Evolutionary conservation across 2,888 invertebrate genomes (phyloP), one percentile per base, ranked within the genome.

Genomic region (Caenorhabditis sp.): DNA sequence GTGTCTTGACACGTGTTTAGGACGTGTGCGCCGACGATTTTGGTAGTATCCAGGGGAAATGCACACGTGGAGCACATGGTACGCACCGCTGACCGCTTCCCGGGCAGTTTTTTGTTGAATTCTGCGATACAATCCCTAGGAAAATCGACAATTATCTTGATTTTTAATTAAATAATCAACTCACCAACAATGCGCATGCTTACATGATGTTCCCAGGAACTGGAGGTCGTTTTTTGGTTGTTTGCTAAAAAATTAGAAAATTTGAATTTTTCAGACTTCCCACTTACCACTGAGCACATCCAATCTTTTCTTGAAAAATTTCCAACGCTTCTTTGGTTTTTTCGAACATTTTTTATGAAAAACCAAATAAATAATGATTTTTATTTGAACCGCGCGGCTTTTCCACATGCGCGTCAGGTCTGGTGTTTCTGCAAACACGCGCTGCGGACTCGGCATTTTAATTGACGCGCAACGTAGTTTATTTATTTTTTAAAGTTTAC

Each of bases 121-220:
- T 55, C 44, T 0, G 24, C 15, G 35, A 82, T 79, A 24, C 82
- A 82, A 8, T 79, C 82, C 82, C 69, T 70, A 11, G 40, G 51
- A 44, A 26, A 35, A 18, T 22, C 13, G 32, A 22, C 1, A n/a
- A 9, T 15, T 6, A 40, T n/a, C 8, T 37, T 24, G 13, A 40
- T n/a, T n/a, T n/a, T n/a, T n/a, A n/a, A n/a, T n/a, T n/a, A n/a
- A n/a, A n/a, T n/a, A n/a, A n/a, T n/a, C n/a, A n/a, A n/a, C 51
- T n/a, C 53, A 82, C 85, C 85, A 85, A 37, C 85, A 85, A 44
- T 78, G 78, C 6, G 79, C 85, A 71, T 85, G 84, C 35, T 82
- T 80, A 53, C 85, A 85, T 0, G 82, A 80, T 0, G 76, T 72
- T 50, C 85, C 85, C 1, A 85, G 61, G 50, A 71, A 74, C 53